Evolutionary conservation across 2,797 vertebrate genomes (phyloP).

Genomic region (Cossypha heuglini): DNA sequence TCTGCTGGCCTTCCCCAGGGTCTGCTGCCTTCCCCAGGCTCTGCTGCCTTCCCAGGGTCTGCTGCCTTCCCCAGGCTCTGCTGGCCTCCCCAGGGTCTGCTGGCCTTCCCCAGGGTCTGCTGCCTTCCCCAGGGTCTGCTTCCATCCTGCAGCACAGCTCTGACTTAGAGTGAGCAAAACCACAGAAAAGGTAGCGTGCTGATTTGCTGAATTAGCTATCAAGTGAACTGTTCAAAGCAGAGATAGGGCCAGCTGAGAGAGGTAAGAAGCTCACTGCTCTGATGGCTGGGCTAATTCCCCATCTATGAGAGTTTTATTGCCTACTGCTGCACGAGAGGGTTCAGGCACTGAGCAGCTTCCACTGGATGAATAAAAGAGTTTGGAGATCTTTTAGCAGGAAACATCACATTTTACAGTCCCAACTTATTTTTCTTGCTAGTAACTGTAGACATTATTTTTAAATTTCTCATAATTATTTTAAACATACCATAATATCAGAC

Average conservation of each 20-base stretch:
- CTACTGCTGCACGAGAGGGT: background rate
- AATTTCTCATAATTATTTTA: background rate
- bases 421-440: background rate
- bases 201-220: slow-evolving; percentile 15
- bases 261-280: background rate
- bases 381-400: background rate
- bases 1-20: background rate
- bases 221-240: slow-evolving; percentile 1
- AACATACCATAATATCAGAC: background rate
- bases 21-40: background rate
- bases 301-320: background rate
- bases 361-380: background rate
- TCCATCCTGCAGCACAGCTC: background rate
- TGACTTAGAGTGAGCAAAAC: slow-evolving; percentile 3
- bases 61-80: background rate
- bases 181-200: slow-evolving; percentile 7
- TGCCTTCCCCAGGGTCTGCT: background rate
- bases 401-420: background rate
- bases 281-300: background rate
- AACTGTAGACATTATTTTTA: background rate
- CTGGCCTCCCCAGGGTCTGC: background rate
- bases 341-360: background rate
- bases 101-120: background rate
- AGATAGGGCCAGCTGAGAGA: background rate
- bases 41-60: background rate